Percentiles rank a stretch among this genome's conserved stretches.
Conservation (phyloP, 2,797 vertebrate species). For the Silurus lanzhouensis region DNA sequence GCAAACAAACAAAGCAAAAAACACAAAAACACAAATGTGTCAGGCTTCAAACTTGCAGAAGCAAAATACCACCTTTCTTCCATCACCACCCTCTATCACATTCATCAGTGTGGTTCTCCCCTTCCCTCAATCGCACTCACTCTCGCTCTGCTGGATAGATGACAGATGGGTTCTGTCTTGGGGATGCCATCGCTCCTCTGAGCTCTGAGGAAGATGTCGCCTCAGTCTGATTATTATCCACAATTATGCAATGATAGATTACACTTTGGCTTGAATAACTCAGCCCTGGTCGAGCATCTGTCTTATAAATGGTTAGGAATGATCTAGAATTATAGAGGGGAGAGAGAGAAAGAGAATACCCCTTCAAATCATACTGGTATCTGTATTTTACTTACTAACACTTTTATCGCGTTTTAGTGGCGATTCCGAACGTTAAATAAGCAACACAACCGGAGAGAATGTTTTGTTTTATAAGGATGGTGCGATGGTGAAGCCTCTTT, state of each 20-base stretch:
- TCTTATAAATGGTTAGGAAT: constrained; percentile 52
- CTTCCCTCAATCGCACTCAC: not conserved
- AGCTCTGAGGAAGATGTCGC: constrained; percentile 37
- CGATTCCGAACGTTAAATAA: not conserved
- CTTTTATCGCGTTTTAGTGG: not conserved
- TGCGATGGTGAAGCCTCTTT: too few species aligned
- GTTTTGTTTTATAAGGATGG: not conserved
- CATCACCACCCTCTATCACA: constrained; percentile 14
- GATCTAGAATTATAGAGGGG: constrained; percentile 16
- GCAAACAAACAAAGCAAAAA: constrained; percentile 1
- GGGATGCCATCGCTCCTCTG: constrained; percentile 42
- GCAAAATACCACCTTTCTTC: constrained; percentile 14
- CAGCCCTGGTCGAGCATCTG: constrained; percentile 46
- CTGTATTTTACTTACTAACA: not conserved
- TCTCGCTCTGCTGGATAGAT: constrained; percentile 36
- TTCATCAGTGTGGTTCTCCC: constrained; percentile 44
- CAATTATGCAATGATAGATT: constrained; percentile 57
- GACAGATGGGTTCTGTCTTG: constrained; percentile 48
- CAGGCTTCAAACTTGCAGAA: not conserved
- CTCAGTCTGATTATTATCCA: constrained; percentile 55
- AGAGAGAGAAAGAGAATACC: not conserved
- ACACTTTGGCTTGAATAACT: constrained; percentile 52
- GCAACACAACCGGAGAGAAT: not conserved
- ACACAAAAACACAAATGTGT: not conserved
- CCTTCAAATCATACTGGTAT: not conserved